Evolutionary conservation across 2,888 invertebrate genomes (phyloP), one percentile per base, ranked within the genome.

Genomic region (Leptothorax acervorum): DNA sequence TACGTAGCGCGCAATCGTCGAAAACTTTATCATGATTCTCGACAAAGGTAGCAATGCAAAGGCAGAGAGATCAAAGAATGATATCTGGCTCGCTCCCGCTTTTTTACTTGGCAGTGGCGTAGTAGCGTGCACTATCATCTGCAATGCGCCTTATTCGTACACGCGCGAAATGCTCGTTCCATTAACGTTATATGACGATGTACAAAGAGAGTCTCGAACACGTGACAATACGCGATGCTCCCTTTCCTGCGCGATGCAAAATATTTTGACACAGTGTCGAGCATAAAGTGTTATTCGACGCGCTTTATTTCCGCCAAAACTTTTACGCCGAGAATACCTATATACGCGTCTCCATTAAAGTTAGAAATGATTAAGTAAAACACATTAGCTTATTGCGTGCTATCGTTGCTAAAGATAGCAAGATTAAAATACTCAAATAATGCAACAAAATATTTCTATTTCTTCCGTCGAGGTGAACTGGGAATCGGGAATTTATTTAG

Each of bases 1-100:
- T 82, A 82, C 39, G 71, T 79, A 42, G 81, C 82, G 76, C 57
- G 78, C 78, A 78, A 82, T 76, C 66, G 78, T 79, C 68, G 66
- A 70, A 68, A 79, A 83, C 57, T 60, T 68, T 73, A 79, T 81
- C 73, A 62, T 12, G 79, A 79, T 48, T 70, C 79, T 60, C 48
- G 65, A 60, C 82, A 84, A 71, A 81, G 63, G 42, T 31, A 45
- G 73, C 70, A 42, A 23, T 51, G 65, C 65, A 51, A 70, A 81
- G 71, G 51, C 71, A 73, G 65, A 57, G 76, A 78, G 82, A 83
- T 57, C 60, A 81, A 81, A 81, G 79, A 60, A 18, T 48, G 70
- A 79, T 71, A 48, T 31, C 31, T 31, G 18, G 8, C 28, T 62
- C 31, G 70, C 48, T 68, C 48, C 48, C 48, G 31, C 57, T 76